Evolutionary conservation across 1,140 invertebrate genomes (phyloP).

Genomic region (Popillia japonica): DNA sequence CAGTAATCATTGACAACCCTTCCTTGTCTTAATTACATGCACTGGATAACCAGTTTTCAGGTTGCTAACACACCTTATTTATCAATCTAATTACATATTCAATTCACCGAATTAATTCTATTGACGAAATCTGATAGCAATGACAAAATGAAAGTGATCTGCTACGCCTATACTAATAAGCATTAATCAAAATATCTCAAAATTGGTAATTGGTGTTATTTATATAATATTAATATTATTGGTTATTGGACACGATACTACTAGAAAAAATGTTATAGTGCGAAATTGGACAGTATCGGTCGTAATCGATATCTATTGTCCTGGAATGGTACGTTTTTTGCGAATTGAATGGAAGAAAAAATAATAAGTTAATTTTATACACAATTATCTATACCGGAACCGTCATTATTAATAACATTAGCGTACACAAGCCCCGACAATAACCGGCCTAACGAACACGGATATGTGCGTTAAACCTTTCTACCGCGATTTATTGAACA

Average conservation of each 20-base stretch:
- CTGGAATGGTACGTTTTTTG: background rate
- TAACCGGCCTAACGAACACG: background rate
- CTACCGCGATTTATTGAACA: conserved; percentile 23
- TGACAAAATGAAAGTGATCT: conserved; percentile 6
- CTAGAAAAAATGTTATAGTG: background rate
- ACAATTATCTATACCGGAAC: conserved; percentile 32
- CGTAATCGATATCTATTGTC: background rate
- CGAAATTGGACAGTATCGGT: background rate
- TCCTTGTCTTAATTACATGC: background rate
- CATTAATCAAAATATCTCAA: conserved; percentile 10
- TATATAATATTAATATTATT: background rate
- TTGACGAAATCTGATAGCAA: background rate
- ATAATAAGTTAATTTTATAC: background rate
- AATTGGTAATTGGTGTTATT: background rate
- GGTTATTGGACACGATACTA: background rate
- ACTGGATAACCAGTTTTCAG: background rate
- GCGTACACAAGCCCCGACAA: background rate
- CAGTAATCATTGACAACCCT: background rate
- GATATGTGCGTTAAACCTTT: conserved; percentile 27
- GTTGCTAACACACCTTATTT: background rate
- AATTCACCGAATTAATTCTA: background rate
- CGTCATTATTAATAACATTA: conserved; percentile 14
- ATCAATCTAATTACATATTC: background rate
- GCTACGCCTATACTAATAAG: background rate
- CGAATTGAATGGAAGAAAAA: background rate